These are phyloP conservation scores for Trissolcus japonicus DNA, from an alignment of 2,888 invertebrate genomes.

Conservation along the genomic window DNA sequence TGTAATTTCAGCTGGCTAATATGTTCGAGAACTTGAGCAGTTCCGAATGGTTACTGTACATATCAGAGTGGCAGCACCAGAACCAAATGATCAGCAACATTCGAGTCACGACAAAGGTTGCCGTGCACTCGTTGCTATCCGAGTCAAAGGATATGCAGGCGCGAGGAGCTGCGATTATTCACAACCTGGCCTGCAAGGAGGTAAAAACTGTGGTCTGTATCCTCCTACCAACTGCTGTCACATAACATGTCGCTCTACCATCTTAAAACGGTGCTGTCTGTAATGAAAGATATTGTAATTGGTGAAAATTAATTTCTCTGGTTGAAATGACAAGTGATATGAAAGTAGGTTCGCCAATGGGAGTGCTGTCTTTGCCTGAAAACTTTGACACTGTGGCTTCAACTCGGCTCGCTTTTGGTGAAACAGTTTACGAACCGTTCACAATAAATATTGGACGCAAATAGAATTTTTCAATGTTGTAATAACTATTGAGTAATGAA, in stretches of 20 bases:
- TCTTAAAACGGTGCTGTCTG: slow-evolving; percentile 22
- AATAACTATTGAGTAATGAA: not conserved
- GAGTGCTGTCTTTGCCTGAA: slow-evolving; percentile 67
- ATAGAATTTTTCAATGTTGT: not conserved
- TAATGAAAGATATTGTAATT: slow-evolving; percentile 17
- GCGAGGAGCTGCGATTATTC: slow-evolving; percentile 89
- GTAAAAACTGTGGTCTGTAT: slow-evolving; percentile 97
- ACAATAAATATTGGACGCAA: not conserved
- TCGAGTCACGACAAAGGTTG: slow-evolving; percentile 92
- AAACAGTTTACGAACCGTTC: slow-evolving; percentile 41
- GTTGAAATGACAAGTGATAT: slow-evolving; percentile 24
- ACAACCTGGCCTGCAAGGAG: slow-evolving; percentile 96
- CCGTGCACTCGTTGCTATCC: slow-evolving; percentile 89
- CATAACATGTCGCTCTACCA: slow-evolving; percentile 40
- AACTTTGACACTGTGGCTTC: slow-evolving; percentile 47
- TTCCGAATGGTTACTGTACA: slow-evolving; percentile 95
- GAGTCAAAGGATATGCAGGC: slow-evolving; percentile 85
- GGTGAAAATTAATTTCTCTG: slow-evolving; percentile 38
- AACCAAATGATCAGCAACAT: slow-evolving; percentile 90
- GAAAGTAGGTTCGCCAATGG: slow-evolving; percentile 52
- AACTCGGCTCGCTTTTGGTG: slow-evolving; percentile 56
- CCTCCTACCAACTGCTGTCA: slow-evolving; percentile 21
- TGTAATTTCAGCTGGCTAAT: slow-evolving; percentile 85
- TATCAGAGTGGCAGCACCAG: slow-evolving; percentile 91
- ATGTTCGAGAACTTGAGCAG: slow-evolving; percentile 92